Evolutionary conservation across 2,888 invertebrate species (phyloP).

Genomic region (Drosophila barbarae): DNA sequence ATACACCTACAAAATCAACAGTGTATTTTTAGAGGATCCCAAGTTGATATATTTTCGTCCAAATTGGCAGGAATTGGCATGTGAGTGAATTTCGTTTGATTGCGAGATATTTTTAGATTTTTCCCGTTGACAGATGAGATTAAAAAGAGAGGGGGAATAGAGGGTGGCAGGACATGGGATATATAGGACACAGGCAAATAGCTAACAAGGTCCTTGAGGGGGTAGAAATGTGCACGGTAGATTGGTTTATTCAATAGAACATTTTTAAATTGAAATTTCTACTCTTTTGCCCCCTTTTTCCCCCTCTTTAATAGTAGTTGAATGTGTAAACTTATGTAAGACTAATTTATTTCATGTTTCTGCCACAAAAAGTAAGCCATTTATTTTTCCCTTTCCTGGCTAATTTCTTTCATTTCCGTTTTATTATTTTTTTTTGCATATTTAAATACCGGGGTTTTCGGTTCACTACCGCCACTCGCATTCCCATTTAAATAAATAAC

Average conservation of each 20-base stretch:
- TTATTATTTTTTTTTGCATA: constrained; percentile 16
- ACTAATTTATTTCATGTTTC: constrained; percentile 8
- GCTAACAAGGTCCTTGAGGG: constrained; percentile 3
- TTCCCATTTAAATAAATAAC: constrained; percentile 33
- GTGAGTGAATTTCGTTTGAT: constrained; percentile 54
- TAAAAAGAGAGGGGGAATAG: not conserved
- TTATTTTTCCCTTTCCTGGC: not conserved
- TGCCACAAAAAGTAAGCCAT: not conserved
- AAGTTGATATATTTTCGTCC: constrained; percentile 19
- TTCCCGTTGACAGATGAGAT: constrained; percentile 27
- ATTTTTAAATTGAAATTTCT: constrained; percentile 4
- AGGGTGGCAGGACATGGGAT: not conserved
- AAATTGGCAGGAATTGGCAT: constrained; percentile 45
- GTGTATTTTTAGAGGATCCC: constrained; percentile 7
- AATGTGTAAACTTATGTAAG: constrained; percentile 2
- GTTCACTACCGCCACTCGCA: not conserved
- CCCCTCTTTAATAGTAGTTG: not conserved
- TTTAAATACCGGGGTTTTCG: not conserved
- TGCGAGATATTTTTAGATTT: constrained; percentile 43
- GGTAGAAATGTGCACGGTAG: constrained; percentile 4
- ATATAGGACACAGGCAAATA: constrained; percentile 1
- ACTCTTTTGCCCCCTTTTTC: not conserved
- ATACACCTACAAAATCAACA: not conserved
- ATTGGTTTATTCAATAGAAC: not conserved
- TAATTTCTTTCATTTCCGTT: constrained; percentile 9